These are phyloP conservation scores for Vireo griseus DNA, from an alignment of 2,797 vertebrate genomes.

Conservation along the genomic window DNA sequence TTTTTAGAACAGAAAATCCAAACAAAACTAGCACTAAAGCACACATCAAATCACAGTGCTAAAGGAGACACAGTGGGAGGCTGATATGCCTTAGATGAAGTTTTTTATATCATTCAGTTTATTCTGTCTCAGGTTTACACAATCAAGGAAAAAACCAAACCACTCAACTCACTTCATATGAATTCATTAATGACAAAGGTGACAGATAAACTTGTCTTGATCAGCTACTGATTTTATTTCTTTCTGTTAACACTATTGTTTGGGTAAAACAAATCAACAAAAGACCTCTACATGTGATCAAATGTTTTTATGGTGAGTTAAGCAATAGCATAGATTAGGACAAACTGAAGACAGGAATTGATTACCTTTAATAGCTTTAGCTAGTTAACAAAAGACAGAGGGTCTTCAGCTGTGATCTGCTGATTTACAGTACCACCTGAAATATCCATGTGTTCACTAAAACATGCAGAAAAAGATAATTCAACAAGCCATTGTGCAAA, in stretches of 20 bases:
- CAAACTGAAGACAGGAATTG: constrained; percentile 52
- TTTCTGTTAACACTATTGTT: constrained; percentile 41
- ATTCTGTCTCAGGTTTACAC: constrained; percentile 48
- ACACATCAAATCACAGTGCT: constrained; percentile 30
- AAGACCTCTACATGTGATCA: neutral
- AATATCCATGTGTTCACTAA: neutral
- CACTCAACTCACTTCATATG: constrained; percentile 27
- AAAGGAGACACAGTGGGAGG: neutral
- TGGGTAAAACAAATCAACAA: constrained; percentile 36
- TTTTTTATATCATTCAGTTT: constrained; percentile 50
- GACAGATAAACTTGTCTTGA: constrained; percentile 52
- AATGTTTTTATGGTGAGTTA: constrained; percentile 36
- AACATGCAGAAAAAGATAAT: neutral
- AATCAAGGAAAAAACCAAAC: neutral
- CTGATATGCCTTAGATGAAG: neutral
- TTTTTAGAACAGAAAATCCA: constrained; percentile 43
- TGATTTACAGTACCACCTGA: neutral
- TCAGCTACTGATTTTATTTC: constrained; percentile 63
- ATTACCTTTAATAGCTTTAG: constrained; percentile 51
- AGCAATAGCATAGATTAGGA: constrained; percentile 53
- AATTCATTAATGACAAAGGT: constrained; percentile 55
- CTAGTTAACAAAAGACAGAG: constrained; percentile 28
- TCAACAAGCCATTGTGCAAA: neutral
- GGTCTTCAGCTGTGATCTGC: neutral
- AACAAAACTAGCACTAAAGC: neutral